Base-by-base conservation (phyloP, 2,113 vertebrate species). In the Cyphomyrus plagiostoma region DNA sequence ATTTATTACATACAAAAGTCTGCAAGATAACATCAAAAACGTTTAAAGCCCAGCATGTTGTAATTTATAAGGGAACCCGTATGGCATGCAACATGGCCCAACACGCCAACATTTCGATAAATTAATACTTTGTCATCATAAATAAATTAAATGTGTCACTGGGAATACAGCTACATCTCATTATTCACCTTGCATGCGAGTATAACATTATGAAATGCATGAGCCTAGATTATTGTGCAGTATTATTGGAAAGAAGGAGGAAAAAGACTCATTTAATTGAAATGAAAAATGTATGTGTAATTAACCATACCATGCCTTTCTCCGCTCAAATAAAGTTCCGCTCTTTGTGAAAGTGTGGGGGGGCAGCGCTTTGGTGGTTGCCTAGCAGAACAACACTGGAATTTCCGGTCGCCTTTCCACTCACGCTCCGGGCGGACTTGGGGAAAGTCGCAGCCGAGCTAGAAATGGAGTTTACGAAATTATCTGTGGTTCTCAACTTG, bases 331-430 rank as follows among this genome's bases (percentile, higher is more conserved):
- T 48, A 10, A 87, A 87, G 85, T 87, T 35, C 11, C 7, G 19
- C 85, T 39, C 48, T 87, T 52, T 87, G 85, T 87, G 85, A 49
- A 8, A 26, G 23, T 19, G 21, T 21, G 94, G 94, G 93, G 93
- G 91, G 94, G 92, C 52, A 93, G 94, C 92, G 93, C 95, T 94
- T 95, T 95, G 95, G 94, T 95, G 30, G 96, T 95, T 95, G 94
- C 95, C 92, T 94, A 93, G 95, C 93, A 95, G 92, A 92, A 92
- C 88, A 88, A 91, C 94, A 92, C 93, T 90, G 93, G 94, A 94
- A 94, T 94, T 94, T 95, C 90, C 91, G 90, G 58, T 92, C 84
- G 86, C 30, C 88, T 91, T 91, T 91, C 89, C 88, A 89, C 91
- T 49, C 35, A 90, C 92, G 94, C 93, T 89, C 52, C 88, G 26